phyloP scores from a whole-genome alignment of 2,888 invertebrate genomes.

The Trissolcus brochymenae region DNA sequence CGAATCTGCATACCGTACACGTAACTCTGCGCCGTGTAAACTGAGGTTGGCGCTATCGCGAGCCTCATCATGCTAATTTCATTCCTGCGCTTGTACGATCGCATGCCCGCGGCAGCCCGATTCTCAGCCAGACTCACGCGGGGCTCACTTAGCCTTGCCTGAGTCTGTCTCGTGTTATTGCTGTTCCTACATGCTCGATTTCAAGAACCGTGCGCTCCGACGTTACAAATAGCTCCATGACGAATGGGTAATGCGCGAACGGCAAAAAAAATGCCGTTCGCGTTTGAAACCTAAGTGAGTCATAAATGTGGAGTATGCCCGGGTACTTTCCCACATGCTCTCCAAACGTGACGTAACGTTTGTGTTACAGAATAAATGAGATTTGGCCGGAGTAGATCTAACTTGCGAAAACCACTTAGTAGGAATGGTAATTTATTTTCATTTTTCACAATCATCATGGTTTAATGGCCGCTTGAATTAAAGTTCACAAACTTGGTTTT shows the following conservation, averaged over 20 bases:
- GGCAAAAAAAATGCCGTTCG: slow-evolving; percentile 29
- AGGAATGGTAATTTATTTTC: too few relatives aligned
- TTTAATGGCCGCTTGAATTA: too few relatives aligned
- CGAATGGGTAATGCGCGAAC: slow-evolving; percentile 42
- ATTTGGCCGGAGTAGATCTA: neutral
- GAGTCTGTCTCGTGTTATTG: slow-evolving; percentile 39
- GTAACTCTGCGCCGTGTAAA: slow-evolving; percentile 60
- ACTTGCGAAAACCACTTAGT: too few relatives aligned
- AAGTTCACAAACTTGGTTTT: too few relatives aligned
- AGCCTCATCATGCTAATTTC: slow-evolving; percentile 67
- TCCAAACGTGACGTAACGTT: neutral
- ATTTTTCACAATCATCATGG: too few relatives aligned
- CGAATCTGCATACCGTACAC: slow-evolving; percentile 68
- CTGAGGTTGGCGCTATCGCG: slow-evolving; percentile 63
- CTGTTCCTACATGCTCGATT: slow-evolving; percentile 45
- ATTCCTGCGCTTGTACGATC: slow-evolving; percentile 52
- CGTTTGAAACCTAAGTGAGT: slow-evolving; percentile 33
- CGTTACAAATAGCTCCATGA: slow-evolving; percentile 55
- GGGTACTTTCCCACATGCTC: slow-evolving; percentile 32
- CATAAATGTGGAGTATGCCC: slow-evolving; percentile 41
- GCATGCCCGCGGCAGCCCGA: slow-evolving; percentile 45
- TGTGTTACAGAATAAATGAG: neutral
- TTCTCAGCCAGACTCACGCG: slow-evolving; percentile 32
- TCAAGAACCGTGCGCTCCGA: slow-evolving; percentile 35
- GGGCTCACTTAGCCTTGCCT: slow-evolving; percentile 23